phyloP scores from a whole-genome alignment of 2,888 invertebrate species.

The Drosophila formosana region DNA sequence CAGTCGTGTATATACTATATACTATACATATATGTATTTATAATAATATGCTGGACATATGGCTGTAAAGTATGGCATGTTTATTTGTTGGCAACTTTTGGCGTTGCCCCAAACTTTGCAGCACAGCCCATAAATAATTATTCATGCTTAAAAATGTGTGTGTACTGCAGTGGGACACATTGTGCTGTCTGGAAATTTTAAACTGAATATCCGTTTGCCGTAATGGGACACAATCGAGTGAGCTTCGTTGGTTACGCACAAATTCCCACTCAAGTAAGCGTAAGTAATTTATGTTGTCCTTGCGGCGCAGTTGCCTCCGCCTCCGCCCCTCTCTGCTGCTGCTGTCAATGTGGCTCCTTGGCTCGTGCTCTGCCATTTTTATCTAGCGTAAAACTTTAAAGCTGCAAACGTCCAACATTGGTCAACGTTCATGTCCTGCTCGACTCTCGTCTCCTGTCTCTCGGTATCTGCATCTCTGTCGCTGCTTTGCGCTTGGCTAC shows the following conservation, averaged over 20 bases:
- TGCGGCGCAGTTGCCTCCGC: constrained; percentile 63
- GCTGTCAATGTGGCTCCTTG: constrained; percentile 32
- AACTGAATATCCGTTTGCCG: constrained; percentile 78
- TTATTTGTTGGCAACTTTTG: constrained; percentile 46
- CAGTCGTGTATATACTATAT: constrained; percentile 19
- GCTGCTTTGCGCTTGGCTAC: constrained; percentile 75
- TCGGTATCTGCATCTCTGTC: constrained; percentile 12
- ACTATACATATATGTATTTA: neutral
- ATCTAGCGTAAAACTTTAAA: constrained; percentile 76
- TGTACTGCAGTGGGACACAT: constrained; percentile 27
- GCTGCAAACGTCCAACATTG: constrained; percentile 61
- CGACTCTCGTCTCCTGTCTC: constrained; percentile 15
- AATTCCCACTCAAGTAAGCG: constrained; percentile 82
- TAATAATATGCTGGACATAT: constrained; percentile 67
- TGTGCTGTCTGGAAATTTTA: constrained; percentile 69
- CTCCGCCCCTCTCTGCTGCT: constrained; percentile 3
- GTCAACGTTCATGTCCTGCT: constrained; percentile 54
- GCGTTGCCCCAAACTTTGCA: constrained; percentile 23
- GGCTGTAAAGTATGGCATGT: constrained; percentile 53
- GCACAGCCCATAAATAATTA: constrained; percentile 74
- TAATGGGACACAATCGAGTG: constrained; percentile 80
- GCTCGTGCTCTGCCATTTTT: constrained; percentile 50
- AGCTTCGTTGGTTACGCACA: constrained; percentile 82
- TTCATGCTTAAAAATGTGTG: constrained; percentile 76
- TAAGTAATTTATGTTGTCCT: constrained; percentile 83